Conservation (phyloP, 2,888 invertebrate genomes). For the Tubiluchus corallicola region DNA sequence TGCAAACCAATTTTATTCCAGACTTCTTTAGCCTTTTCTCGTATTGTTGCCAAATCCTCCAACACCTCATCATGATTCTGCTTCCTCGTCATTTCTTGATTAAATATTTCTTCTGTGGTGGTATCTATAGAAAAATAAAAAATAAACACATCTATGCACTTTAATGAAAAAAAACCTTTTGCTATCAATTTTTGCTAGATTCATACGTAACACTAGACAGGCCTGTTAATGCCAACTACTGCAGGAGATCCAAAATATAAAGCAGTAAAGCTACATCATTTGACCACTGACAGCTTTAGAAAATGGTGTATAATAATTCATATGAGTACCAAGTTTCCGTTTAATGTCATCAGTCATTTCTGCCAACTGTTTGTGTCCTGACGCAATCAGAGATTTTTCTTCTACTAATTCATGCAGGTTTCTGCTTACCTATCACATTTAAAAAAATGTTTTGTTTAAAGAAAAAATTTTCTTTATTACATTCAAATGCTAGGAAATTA, state of each 20-base stretch:
- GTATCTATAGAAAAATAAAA: slow-evolving; percentile 25
- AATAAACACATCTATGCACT: too few species aligned
- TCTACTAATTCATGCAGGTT: slow-evolving; percentile 38
- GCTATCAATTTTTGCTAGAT: too few species aligned
- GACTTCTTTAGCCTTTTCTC: slow-evolving; percentile 36
- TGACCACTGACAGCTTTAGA: too few species aligned
- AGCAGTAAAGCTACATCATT: too few species aligned
- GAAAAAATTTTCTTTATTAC: too few species aligned
- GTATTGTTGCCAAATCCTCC: slow-evolving; percentile 36
- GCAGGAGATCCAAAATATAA: too few species aligned
- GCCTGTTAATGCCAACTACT: too few species aligned
- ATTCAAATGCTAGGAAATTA: too few species aligned
- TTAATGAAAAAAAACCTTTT: too few species aligned
- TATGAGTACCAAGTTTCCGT: slow-evolving; percentile 36
- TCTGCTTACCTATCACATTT: slow-evolving; percentile 33
- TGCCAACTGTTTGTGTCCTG: slow-evolving; percentile 38
- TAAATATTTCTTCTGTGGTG: slow-evolving; percentile 33
- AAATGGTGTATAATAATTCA: too few species aligned
- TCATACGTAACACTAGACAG: too few species aligned
- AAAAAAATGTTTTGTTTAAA: too few species aligned
- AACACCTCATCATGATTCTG: slow-evolving; percentile 37
- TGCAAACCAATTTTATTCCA: slow-evolving; percentile 40
- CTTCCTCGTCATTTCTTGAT: slow-evolving; percentile 34
- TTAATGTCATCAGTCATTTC: slow-evolving; percentile 37
- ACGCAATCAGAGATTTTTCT: slow-evolving; percentile 40